A percentile compares a stretch with the other conserved stretches of the same genome.
These are phyloP conservation scores for Drosophila paucipuncta DNA, from an alignment of 2,888 invertebrate species.

Conservation along the genomic window DNA sequence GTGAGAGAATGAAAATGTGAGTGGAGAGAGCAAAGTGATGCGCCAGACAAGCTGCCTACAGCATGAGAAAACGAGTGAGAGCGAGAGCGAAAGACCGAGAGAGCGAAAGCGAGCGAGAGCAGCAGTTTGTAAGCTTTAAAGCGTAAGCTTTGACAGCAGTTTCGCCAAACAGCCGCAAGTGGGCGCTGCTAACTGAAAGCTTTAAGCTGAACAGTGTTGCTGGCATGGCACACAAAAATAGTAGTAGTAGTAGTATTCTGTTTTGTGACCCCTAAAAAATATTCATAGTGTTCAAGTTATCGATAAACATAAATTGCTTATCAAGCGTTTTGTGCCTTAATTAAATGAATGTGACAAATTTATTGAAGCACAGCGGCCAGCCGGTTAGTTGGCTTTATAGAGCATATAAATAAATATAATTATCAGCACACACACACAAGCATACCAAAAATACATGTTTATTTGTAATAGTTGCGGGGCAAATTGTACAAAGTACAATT, in stretches of 20 bases:
- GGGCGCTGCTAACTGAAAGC: constrained; percentile 49
- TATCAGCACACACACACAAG: constrained; percentile 2
- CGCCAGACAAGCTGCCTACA: constrained; percentile 69
- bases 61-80: constrained; percentile 28
- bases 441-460: neutral
- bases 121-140: constrained; percentile 38
- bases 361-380: constrained; percentile 31
- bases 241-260: constrained; percentile 11
- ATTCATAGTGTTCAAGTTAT: neutral
- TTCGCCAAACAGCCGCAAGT: constrained; percentile 34
- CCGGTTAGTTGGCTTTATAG: constrained; percentile 10
- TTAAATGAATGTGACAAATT: constrained; percentile 44
- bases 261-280: neutral
- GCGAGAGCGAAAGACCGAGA: neutral
- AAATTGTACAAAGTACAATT: constrained; percentile 41
- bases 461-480: neutral
- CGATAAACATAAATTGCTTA: constrained; percentile 28
- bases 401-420: constrained; percentile 24
- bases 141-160: constrained; percentile 50
- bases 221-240: neutral
- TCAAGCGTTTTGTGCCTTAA: constrained; percentile 37
- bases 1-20: neutral
- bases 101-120: neutral
- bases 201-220: constrained; percentile 47
- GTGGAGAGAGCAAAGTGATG: constrained; percentile 5